These are phyloP conservation scores for Amyelois transitella DNA, from an alignment of 1,140 invertebrate species.

Conservation along the genomic window DNA sequence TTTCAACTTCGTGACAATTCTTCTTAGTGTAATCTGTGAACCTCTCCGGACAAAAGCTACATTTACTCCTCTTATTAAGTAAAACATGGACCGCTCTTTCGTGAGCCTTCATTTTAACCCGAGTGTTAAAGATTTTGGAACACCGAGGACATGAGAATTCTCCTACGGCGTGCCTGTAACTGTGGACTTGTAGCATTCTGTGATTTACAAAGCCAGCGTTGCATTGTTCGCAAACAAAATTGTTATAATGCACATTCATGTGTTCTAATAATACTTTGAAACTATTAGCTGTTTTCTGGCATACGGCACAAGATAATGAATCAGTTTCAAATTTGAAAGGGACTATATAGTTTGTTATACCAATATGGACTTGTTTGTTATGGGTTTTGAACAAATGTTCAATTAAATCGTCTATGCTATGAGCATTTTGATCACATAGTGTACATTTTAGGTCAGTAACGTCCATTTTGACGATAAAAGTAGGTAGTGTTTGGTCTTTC, in stretches of 20 bases:
- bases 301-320: conserved; percentile 29
- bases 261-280: conserved; percentile 51
- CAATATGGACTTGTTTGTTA: conserved; percentile 18
- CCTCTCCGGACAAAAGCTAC: conserved; percentile 48
- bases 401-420: conserved; percentile 24
- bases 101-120: conserved; percentile 39
- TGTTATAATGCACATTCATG: conserved; percentile 50
- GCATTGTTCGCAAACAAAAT: conserved; percentile 37
- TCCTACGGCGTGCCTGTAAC: conserved; percentile 44
- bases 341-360: conserved; percentile 37
- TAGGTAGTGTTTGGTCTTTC: conserved; percentile 20
- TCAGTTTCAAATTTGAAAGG: conserved; percentile 40
- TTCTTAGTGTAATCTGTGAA: conserved; percentile 53
- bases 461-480: conserved; percentile 43
- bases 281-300: conserved; percentile 36
- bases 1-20: conserved; percentile 40
- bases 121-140: conserved; percentile 39
- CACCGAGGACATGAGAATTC: conserved; percentile 39
- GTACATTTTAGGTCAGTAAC: conserved; percentile 40
- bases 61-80: conserved; percentile 39
- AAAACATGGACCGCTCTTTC: conserved; percentile 40
- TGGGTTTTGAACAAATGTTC: conserved; percentile 32
- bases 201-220: conserved; percentile 25
- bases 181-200: conserved; percentile 32
- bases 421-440: conserved; percentile 21